Evolutionary conservation across 2,113 vertebrate genomes (phyloP).

Genomic region (Leiothrix lutea): DNA sequence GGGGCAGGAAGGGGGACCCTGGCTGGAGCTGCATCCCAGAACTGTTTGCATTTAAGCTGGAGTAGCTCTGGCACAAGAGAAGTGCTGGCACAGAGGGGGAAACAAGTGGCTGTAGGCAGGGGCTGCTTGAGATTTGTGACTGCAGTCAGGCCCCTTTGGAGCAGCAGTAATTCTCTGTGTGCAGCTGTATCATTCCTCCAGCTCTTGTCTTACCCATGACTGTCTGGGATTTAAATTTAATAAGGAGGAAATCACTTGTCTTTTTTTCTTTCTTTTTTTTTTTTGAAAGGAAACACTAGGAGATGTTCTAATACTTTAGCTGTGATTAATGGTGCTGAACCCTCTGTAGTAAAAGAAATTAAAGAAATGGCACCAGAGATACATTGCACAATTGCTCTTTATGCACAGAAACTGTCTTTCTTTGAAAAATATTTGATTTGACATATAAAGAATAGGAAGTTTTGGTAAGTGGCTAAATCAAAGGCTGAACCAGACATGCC

Average conservation of each 20-base stretch:
- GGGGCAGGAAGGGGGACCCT: neutral
- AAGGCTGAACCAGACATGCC: neutral
- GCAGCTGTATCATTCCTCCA: neutral
- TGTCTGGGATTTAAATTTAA: neutral
- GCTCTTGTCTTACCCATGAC: neutral
- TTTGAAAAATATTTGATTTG: neutral
- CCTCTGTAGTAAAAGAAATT: neutral
- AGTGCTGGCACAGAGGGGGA: rapidly evolving
- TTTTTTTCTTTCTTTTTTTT: too few relatives aligned
- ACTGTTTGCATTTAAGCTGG: neutral
- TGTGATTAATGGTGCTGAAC: neutral
- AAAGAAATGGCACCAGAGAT: neutral
- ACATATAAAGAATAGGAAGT: neutral
- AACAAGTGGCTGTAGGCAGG: neutral
- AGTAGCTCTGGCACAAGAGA: neutral
- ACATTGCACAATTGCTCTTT: neutral
- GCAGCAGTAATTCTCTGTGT: neutral
- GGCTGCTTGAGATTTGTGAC: neutral
- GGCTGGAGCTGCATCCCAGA: neutral
- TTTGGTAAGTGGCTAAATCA: neutral
- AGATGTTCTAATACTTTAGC: neutral
- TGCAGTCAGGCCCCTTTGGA: neutral
- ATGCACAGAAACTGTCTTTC: neutral
- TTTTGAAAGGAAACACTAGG: neutral
- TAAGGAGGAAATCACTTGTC: neutral